Evolutionary conservation across 2,888 invertebrate genomes (phyloP).

Genomic region (Allacma fusca): DNA sequence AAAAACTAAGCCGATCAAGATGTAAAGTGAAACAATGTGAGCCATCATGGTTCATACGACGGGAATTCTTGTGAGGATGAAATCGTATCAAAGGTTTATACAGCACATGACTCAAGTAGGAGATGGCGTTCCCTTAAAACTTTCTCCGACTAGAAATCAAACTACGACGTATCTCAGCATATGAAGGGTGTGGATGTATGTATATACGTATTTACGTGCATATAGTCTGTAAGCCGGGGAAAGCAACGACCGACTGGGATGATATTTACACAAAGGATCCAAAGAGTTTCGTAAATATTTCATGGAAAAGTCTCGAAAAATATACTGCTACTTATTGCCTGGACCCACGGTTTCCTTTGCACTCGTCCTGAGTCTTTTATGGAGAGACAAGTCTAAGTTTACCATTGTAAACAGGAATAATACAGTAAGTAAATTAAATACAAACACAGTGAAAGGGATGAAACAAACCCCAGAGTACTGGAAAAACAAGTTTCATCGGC

Average conservation of each 20-base stretch:
- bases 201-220: background rate
- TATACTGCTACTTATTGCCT: background rate
- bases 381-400: background rate
- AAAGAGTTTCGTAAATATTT: constrained; percentile 16
- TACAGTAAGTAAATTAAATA: no score
- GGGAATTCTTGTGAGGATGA: constrained; percentile 4
- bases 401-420: no score
- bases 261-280: constrained; percentile 13
- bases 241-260: background rate
- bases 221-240: background rate
- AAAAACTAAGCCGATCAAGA: constrained; percentile 16
- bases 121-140: no score
- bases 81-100: constrained; percentile 1
- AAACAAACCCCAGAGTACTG: no score
- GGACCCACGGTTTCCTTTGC: background rate
- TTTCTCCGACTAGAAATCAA: no score
- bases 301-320: background rate
- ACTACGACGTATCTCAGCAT: no score
- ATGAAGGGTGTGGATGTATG: no score
- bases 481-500: no score
- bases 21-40: constrained; percentile 10
- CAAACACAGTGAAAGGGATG: no score
- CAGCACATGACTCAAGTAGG: background rate
- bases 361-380: background rate
- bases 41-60: constrained; percentile 4